Evolutionary conservation across 2,113 vertebrate genomes (phyloP), one percentile per base, ranked within the genome.

Genomic region (Macheiramphus alcinus): DNA sequence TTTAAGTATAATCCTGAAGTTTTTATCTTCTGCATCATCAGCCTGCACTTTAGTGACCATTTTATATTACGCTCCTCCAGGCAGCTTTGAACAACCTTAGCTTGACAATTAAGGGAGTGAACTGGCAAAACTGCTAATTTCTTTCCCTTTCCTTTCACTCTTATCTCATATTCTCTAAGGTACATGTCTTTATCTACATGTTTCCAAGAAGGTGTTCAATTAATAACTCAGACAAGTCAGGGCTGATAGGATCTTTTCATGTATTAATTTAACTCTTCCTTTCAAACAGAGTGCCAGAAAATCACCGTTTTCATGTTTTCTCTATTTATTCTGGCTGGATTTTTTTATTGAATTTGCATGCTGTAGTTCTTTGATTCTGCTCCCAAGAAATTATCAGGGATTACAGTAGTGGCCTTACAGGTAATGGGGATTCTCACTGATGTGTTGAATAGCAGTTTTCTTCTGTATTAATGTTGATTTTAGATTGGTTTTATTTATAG

Each of bases 161-260:
- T 96, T 97, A 97, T 97, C 95, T 97, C n/a, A 0, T 74, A 89
- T 94, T 96, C 95, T 95, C 95, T 72, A 90, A 95, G 96, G 95
- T 96, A 85, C 80, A 90, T 22, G 32, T 96, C 94, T 97, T 97
- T 95, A 98, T 97, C 97, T 97, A 16, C 81, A 42, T 75, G 55
- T 92, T 96, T 97, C 95, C 97, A 97, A 97, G 94, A 96, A 97
- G 92, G 96, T 97, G 96, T 95, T 98, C 94, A 97, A 93, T 97
- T 96, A 98, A 93, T 96, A 98, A 95, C 83, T 79, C 74, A 83
- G 90, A 94, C 89, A 95, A 98, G 83, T 96, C 87, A 87, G 95
- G 80, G 72, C 80, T 67, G 85, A 97, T 97, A 96, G 36, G 79
- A 97, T 97, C 88, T 75, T 95, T 97, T 97, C 32, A 88, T 94